Base-by-base conservation (phyloP, 2,888 invertebrate species). In the Callimorpha dominula region DNA sequence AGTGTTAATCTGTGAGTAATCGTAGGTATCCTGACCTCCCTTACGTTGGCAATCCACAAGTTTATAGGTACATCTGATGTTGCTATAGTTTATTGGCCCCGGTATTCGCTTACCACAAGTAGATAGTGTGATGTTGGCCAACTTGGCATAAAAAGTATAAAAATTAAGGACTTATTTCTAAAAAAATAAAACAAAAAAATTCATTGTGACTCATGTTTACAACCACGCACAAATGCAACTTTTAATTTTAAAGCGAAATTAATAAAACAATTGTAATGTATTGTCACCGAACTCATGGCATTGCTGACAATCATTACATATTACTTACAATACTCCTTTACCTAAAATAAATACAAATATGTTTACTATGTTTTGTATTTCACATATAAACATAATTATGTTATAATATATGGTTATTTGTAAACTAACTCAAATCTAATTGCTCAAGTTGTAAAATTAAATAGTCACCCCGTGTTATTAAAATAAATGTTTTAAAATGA, bases 151-250 rank as follows among this genome's bases (percentile, higher is more conserved):
- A 46, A 46, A 46, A 46, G 11, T 9, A 3, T 11, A 12, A 57
- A 57, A 20, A 57, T n/a, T 20, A 20, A 57, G 20, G 20, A n/a
- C 5, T 57, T 54, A 46, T 46, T 8, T 8, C 6, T 46, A 46
- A 9, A 77, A 57, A 89, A 93, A 91, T 91, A 88, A 93, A 93
- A 93, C 88, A 82, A 84, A 6, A 46, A 75, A 40, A 78, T 78
- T 90, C 87, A 91, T 93, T 94, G 94, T 94, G 94, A 94, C 94
- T 94, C 93, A 91, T 93, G 93, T 94, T 95, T 94, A 95, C 92
- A 94, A 94, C 94, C 93, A 93, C 93, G 93, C 94, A 94, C 94
- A 94, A 93, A 93, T 94, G 94, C 94, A 93, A 91, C 91, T 89
- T 87, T 93, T 93, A 90, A 92, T 90, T 92, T 92, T 91, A 86